Base-by-base conservation (phyloP, 1,140 invertebrate genomes). In the Fopius arisanus region DNA sequence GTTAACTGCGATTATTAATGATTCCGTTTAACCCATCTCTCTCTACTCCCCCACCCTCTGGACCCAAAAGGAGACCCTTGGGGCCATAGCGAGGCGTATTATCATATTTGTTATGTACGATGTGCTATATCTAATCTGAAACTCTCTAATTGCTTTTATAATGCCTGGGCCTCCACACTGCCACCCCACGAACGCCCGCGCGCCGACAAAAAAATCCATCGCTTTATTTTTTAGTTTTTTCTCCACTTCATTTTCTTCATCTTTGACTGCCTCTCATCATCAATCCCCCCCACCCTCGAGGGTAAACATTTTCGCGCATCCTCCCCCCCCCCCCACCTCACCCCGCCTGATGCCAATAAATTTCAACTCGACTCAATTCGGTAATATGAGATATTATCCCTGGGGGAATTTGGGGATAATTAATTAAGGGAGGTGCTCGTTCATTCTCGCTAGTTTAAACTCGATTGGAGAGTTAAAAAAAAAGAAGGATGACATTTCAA, bases 71-170 rank as follows among this genome's bases (percentile, higher is more conserved):
- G 65, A 80, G 78, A 78, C 82, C 82, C 85, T 85, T 79, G 75
- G 78, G 85, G 83, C 84, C 77, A 79, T 75, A 67, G 19, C 77
- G 33, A 74, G 75, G 77, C 75, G 80, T 82, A 87, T 88, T 88
- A 88, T 86, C 84, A 87, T 87, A 87, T 88, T 87, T 87, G 85
- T 87, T 87, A 86, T 86, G 84, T 87, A 87, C 83, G 84, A 87
- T 84, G 83, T 83, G 86, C 81, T 84, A 84, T 80, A 86, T 87
- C 86, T 88, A 88, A 86, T 83, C 81, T 80, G 81, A 84, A 80
- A 80, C 70, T 78, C 78, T 84, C 83, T 87, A 88, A 88, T 88
- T 86, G 85, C 86, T 87, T 88, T 87, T 87, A 85, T 88, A 87
- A 87, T 87, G 84, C 75, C 51, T 69, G 28, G 59, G 19, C 63